Base-by-base conservation (phyloP, 2,888 invertebrate species). In the Xestia ashworthii region DNA sequence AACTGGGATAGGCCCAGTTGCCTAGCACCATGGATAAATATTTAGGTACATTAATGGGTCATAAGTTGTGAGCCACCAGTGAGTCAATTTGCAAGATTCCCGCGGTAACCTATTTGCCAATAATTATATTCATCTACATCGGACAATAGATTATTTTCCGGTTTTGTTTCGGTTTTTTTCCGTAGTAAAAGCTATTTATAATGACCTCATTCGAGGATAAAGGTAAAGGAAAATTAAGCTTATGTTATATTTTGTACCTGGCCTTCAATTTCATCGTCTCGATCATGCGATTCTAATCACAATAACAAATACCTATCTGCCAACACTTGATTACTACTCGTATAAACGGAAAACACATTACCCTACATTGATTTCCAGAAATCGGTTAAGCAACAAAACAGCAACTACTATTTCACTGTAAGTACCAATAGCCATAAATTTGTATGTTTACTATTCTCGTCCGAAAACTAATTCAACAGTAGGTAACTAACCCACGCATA, bases 391-490 rank as follows among this genome's bases (percentile, higher is more conserved):
- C 60, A 58, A 71, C 58, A 55, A 71, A 65, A 68, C n/a, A 41
- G 60, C 14, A 12, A 65, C 50, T 6, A 67, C 22, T 41, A 65
- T 67, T 80, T 73, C 19, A 19, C 53, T 32, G 64, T n/a, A n/a
- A n/a, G n/a, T n/a, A 74, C 73, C 14, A 62, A 73, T 76, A 73
- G n/a, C n/a, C n/a, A n/a, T n/a, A n/a, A n/a, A 82, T 76, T 25
- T 55, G 55, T 46, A 48, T 64, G 55, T 73, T n/a, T 76, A 53
- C 64, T 71, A 71, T 64, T 65, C 62, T 25, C 67, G 44, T 71
- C 41, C 65, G 3, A 46, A 74, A 83, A 67, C 58, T 73, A 44
- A 44, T 44, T 44, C 9, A 85, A 38, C 32, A 14, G 41, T 65
- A 41, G 53, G 55, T 32, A 71, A 19, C 48, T 16, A 55, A 80